Base-by-base conservation (phyloP, 2,888 invertebrate species). In the Drosophila algonquin region DNA sequence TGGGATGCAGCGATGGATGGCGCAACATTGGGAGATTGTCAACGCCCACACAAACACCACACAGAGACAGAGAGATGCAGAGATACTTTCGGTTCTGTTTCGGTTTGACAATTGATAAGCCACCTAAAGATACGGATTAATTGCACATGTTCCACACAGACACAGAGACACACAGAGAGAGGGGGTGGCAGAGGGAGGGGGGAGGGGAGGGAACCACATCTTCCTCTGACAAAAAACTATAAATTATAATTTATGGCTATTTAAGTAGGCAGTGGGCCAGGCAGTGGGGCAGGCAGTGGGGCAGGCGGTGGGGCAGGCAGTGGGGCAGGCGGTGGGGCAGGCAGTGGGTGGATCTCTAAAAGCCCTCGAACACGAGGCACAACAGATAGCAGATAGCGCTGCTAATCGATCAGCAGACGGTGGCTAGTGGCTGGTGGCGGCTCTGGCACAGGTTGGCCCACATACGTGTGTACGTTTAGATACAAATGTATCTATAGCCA, bases 161-260 rank as follows among this genome's bases (percentile, higher is more conserved):
- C 75, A 69, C 75, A 65, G 54, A 57, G 63, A 58, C 30, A 32
- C 7, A 6, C 0, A 51, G 12, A 35, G 16, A 35, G 7, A 47
- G 3, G 3, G 21, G 21, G 3, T 21, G 21, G 21, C 21, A 21
- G 21, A 16, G 60, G 63, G 61, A n/a, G n/a, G n/a, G n/a, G n/a
- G n/a, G n/a, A n/a, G 56, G 52, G 53, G 53, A 50, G 68, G 69
- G 61, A 76, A 63, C 67, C 63, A 62, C 73, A 59, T 32, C 50
- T 16, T 16, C n/a, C 40, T 46, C 27, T 24, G 35, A 45, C 44
- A 51, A 48, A 40, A 59, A 72, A 74, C 87, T 79, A 89, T 89
- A 86, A 85, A 87, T 89, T 89, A 89, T 87, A 89, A 89, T 89
- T 86, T 86, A 86, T 86, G 76, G 82, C 70, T 78, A 80, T 89